Base-by-base conservation (phyloP, 2,888 invertebrate genomes). In the Chorisops tibialis region DNA sequence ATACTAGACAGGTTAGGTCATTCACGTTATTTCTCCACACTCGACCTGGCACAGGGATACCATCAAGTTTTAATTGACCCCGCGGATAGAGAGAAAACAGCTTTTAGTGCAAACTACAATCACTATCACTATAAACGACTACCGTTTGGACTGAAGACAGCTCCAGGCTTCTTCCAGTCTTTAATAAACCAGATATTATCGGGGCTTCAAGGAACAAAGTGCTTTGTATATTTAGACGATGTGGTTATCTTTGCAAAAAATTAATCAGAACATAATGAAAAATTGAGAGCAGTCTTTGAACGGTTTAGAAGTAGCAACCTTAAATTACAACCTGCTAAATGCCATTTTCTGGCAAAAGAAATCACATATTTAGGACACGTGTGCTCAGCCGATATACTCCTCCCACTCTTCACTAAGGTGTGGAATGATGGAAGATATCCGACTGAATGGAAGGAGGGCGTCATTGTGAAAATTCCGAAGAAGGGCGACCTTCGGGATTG, bases 111-210 rank as follows among this genome's bases (percentile, higher is more conserved):
- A 3, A 4, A 24, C 1, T 43, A 43, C 2, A 61, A 59, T 9
- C 62, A 64, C 11, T 65, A 58, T 30, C 35, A 64, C n/a, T 67
- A 48, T 19, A 45, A 49, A 7, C 19, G 63, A 19, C 72, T 74
- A 72, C 73, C 73, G 0, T 73, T 76, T 63, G 75, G 72, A 2
- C 69, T 78, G 9, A 73, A 72, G 68, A 74, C 74, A 58, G 74
- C 75, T 0, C 77, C 79, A 0, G 70, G 70, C 0, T 0, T 75
- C 77, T 51, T 75, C 77, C 76, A 75, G 71, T n/a, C n/a, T n/a
- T n/a, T n/a, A n/a, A n/a, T n/a, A n/a, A n/a, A 75, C 45, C 70
- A 68, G 45, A 69, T 76, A 0, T 59, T 77, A 9, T 50, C 69
- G 24, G 74, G 74, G 1, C 48, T 75, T 4, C 70, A 70, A 65